Conservation (phyloP, 1,140 invertebrate species). For the Aphaenogaster ashmeadi region DNA sequence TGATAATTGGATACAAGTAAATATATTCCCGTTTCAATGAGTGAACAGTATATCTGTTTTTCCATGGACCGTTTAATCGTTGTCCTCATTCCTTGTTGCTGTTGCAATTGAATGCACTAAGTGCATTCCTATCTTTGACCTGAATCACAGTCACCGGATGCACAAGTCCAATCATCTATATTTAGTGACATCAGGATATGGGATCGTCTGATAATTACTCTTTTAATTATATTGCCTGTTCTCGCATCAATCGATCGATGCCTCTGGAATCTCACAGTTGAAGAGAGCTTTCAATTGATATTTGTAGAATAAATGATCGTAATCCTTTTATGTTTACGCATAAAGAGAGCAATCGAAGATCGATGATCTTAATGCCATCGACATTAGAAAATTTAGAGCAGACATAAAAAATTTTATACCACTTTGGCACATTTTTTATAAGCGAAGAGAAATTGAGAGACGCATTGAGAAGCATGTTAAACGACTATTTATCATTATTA, state of each 20-base stretch:
- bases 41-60: not conserved
- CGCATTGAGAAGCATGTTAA: not conserved
- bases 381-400: not conserved
- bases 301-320: not conserved
- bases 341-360: not conserved
- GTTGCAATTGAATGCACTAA: not conserved
- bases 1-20: not conserved
- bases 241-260: not conserved
- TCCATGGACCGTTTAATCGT: not conserved
- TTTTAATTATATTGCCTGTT: constrained; percentile 42
- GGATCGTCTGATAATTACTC: constrained; percentile 58
- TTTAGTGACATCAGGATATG: constrained; percentile 69
- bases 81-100: not conserved
- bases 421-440: not conserved
- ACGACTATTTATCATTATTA: not conserved
- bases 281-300: not conserved
- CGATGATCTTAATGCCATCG: not conserved
- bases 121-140: constrained; percentile 51
- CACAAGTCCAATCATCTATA: constrained; percentile 33
- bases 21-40: not conserved
- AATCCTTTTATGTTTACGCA: not conserved
- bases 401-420: not conserved
- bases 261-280: not conserved
- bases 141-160: constrained; percentile 62
- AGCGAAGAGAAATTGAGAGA: not conserved